Percentiles rank a stretch among this genome's conserved stretches.
Evolutionary conservation across 2,888 invertebrate genomes (phyloP).

Genomic region (Dasysyrphus albostriatus): DNA sequence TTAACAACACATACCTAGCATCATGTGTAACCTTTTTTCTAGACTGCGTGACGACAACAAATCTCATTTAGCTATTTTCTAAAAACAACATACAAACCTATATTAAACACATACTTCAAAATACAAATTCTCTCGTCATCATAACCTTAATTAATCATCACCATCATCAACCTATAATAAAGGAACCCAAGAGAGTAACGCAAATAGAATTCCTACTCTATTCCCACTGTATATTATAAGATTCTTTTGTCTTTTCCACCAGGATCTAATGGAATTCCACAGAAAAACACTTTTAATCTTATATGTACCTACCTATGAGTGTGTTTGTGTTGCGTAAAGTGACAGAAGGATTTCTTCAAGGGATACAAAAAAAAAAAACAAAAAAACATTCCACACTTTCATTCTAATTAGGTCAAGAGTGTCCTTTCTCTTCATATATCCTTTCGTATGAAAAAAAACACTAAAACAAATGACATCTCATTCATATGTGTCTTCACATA

Average conservation of each 20-base stretch:
- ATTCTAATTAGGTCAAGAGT: slow-evolving; percentile 71
- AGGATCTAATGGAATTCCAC: slow-evolving; percentile 18
- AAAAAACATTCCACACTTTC: slow-evolving; percentile 41
- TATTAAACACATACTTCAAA: neutral
- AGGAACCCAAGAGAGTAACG: slow-evolving; percentile 1
- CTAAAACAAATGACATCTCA: slow-evolving; percentile 65
- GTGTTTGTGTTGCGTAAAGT: slow-evolving; percentile 18
- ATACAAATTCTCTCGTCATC: slow-evolving; percentile 9
- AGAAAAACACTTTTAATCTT: slow-evolving; percentile 30
- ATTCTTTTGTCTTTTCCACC: neutral
- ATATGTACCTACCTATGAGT: neutral
- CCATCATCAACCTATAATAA: slow-evolving; percentile 16
- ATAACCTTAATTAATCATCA: slow-evolving; percentile 33
- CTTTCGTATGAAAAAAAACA: slow-evolving; percentile 9
- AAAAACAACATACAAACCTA: neutral
- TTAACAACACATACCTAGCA: neutral
- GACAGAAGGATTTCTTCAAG: slow-evolving; percentile 18
- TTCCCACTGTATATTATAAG: slow-evolving; percentile 4
- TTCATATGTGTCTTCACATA: slow-evolving; percentile 51
- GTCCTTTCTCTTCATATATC: slow-evolving; percentile 49
- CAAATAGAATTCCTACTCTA: slow-evolving; percentile 13
- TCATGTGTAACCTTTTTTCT: neutral
- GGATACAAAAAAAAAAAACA: neutral
- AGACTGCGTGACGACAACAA: slow-evolving; percentile 27
- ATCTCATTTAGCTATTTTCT: neutral